These are phyloP conservation scores for Melanogrammus aeglefinus DNA, from an alignment of 2,797 vertebrate genomes.

Conservation along the genomic window DNA sequence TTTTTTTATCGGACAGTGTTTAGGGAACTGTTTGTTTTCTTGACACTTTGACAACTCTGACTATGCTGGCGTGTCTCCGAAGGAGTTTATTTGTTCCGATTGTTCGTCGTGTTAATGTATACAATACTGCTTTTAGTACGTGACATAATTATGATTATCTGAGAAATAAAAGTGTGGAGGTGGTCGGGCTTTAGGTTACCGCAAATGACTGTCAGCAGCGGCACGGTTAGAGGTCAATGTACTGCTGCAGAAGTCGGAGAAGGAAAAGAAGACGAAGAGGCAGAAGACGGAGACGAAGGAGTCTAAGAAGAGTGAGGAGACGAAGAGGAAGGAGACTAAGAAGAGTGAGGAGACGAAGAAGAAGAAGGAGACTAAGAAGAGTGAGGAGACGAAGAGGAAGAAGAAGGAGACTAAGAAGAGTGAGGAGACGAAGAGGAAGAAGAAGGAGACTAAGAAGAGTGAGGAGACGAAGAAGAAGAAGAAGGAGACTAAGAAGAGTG, in stretches of 20 bases:
- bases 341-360: neutral
- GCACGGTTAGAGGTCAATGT: too few relatives aligned
- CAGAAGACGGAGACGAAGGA: too few relatives aligned
- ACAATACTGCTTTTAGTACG: neutral
- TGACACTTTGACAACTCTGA: neutral
- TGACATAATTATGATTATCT: too few relatives aligned
- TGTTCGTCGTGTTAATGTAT: neutral
- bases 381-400: neutral
- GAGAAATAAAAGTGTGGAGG: neutral
- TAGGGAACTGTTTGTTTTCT: constrained; percentile 43
- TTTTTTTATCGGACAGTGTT: constrained; percentile 40
- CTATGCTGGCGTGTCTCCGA: neutral
- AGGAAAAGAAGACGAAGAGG: too few relatives aligned
- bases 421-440: too few relatives aligned
- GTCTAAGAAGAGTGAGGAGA: too few relatives aligned
- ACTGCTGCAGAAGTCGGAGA: too few relatives aligned
- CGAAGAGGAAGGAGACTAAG: neutral
- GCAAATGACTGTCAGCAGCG: neutral
- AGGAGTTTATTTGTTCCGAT: neutral
- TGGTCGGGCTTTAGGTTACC: constrained; percentile 14
- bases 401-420: constrained; percentile 16
- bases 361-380: neutral
- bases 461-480: too few relatives aligned
- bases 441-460: too few relatives aligned
- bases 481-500: too few relatives aligned